Conservation (phyloP, 2,113 vertebrate species). For the Leptosomus discolor region DNA sequence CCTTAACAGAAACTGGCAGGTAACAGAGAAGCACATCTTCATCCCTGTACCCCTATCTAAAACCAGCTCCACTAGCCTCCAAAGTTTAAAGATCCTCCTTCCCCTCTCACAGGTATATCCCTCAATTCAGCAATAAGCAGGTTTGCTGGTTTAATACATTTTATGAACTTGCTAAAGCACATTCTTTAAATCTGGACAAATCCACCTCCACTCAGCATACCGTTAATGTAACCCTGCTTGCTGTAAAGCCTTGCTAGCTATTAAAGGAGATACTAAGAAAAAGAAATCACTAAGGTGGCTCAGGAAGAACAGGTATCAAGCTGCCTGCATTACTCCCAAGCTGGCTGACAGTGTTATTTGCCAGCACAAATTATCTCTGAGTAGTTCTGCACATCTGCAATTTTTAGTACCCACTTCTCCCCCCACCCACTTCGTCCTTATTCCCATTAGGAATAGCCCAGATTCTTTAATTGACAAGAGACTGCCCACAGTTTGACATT, state of each 20-base stretch:
- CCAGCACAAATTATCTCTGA: slow-evolving; percentile 59
- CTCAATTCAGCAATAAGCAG: not conserved
- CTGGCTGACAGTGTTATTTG: slow-evolving; percentile 47
- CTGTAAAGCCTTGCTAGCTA: not conserved
- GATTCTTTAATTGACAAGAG: slow-evolving; percentile 70
- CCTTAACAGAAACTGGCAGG: not conserved
- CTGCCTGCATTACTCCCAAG: slow-evolving; percentile 38
- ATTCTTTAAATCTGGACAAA: slow-evolving; percentile 22
- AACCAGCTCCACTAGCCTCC: not conserved
- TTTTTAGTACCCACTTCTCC: slow-evolving; percentile 37
- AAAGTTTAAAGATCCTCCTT: not conserved
- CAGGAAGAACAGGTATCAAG: slow-evolving; percentile 32
- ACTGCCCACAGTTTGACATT: slow-evolving; percentile 72
- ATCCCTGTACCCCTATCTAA: not conserved
- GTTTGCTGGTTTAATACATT: not conserved
- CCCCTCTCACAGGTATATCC: not conserved
- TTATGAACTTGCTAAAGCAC: not conserved
- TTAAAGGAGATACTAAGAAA: not conserved
- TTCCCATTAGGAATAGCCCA: slow-evolving; percentile 72
- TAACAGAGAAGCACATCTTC: not conserved
- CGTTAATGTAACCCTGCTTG: not conserved
- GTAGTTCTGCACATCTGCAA: slow-evolving; percentile 55
- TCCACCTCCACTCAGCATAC: not conserved
- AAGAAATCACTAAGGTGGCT: slow-evolving; percentile 15
- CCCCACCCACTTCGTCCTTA: not conserved